Evolutionary conservation across 2,113 vertebrate genomes (phyloP).

Genomic region (Calyptomena viridis): DNA sequence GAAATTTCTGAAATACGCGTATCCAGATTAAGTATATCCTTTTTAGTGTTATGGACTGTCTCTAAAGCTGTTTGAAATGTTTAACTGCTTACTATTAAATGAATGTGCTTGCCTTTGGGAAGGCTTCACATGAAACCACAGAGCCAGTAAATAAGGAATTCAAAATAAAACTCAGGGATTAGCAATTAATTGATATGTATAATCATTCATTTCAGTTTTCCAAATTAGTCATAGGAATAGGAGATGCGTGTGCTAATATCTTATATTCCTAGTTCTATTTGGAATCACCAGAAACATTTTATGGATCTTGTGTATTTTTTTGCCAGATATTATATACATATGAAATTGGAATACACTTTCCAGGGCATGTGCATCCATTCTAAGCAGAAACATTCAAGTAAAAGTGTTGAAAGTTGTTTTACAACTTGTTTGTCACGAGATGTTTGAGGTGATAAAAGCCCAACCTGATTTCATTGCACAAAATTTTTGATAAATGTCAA

Average conservation of each 20-base stretch:
- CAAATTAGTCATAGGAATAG: not conserved
- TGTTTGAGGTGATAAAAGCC: not conserved
- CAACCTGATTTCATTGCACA: not conserved
- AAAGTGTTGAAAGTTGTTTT: not conserved
- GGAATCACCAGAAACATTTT: not conserved
- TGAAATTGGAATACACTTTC: not conserved
- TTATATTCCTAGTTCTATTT: not conserved
- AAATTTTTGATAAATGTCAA: not conserved
- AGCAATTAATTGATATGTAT: not conserved
- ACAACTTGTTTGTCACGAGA: not conserved
- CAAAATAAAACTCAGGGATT: not conserved
- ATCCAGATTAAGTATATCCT: constrained; percentile 19
- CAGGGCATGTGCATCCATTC: not conserved
- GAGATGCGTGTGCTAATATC: not conserved
- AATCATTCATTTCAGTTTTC: not conserved
- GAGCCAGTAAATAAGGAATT: not conserved
- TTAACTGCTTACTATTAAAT: constrained; percentile 37
- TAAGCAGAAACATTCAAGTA: not conserved
- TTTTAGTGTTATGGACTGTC: constrained; percentile 29
- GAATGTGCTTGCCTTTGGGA: not conserved
- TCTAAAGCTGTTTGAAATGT: constrained; percentile 25
- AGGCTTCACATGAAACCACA: not conserved
- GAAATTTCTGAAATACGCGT: not conserved
- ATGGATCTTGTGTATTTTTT: not conserved
- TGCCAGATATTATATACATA: not conserved